Conservation (phyloP, 2,888 invertebrate genomes). For the Napeogenes sylphis region DNA sequence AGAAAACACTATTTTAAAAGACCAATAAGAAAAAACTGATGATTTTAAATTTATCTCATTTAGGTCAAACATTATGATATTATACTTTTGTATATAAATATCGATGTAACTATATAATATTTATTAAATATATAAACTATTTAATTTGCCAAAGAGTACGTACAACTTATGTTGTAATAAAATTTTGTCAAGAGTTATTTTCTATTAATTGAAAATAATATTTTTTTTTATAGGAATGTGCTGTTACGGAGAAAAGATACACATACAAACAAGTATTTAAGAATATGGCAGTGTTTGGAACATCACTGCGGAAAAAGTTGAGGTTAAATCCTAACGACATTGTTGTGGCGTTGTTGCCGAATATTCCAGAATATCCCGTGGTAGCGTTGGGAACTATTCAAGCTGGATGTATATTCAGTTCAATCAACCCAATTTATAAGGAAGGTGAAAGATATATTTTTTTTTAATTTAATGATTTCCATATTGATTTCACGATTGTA, state of each 20-base stretch:
- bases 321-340: slow-evolving; percentile 81
- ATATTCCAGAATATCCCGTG: slow-evolving; percentile 85
- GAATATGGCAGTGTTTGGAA: slow-evolving; percentile 78
- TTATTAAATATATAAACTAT: too few relatives aligned
- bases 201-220: too few relatives aligned
- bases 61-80: too few relatives aligned
- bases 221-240: slow-evolving; percentile 55
- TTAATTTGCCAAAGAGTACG: too few relatives aligned
- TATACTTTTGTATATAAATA: too few relatives aligned
- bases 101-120: too few relatives aligned
- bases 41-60: too few relatives aligned
- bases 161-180: too few relatives aligned
- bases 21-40: too few relatives aligned
- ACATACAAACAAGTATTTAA: slow-evolving; percentile 73
- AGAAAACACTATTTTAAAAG: too few relatives aligned
- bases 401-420: slow-evolving; percentile 83
- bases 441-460: slow-evolving; percentile 59
- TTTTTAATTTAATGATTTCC: too few relatives aligned
- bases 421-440: slow-evolving; percentile 87
- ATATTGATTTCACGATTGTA: background rate
- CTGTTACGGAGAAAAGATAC: slow-evolving; percentile 62
- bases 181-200: too few relatives aligned
- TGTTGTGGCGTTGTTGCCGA: slow-evolving; percentile 83
- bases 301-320: slow-evolving; percentile 80
- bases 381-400: slow-evolving; percentile 81